A percentile compares a stretch with the other conserved stretches of the same genome.
These are phyloP conservation scores for Sorex fumeus DNA, from an alignment of 2,113 vertebrate genomes.

Conservation along the genomic window DNA sequence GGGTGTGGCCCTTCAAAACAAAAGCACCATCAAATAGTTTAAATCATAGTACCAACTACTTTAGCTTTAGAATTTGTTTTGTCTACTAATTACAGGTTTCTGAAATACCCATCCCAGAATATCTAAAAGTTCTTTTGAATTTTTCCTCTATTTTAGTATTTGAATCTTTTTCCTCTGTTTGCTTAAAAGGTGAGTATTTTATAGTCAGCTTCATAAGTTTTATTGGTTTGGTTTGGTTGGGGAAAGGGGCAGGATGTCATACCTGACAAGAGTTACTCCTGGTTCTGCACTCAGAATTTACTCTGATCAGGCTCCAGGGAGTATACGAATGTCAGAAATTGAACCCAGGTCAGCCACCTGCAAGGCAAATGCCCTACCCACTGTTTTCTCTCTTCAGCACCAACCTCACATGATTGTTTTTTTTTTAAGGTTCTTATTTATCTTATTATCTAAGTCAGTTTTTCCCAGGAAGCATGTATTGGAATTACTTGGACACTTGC, in stretches of 20 bases:
- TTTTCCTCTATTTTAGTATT: background rate
- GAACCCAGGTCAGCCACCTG: no score
- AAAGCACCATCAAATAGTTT: background rate
- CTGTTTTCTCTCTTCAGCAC: no score
- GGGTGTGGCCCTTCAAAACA: no score
- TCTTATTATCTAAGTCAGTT: background rate
- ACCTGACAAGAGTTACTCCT: no score
- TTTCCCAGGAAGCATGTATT: background rate
- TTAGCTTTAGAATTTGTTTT: constrained; percentile 47
- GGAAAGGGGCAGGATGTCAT: no score
- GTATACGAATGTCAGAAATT: no score
- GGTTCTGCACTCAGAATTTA: no score
- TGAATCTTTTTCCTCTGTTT: constrained; percentile 34
- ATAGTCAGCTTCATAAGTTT: background rate
- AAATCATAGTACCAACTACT: background rate
- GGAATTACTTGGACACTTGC: constrained; percentile 19
- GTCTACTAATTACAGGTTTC: background rate
- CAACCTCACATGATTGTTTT: no score
- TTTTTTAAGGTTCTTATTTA: no score
- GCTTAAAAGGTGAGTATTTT: constrained; percentile 35
- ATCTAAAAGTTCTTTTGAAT: constrained; percentile 4
- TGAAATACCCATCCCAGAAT: background rate
- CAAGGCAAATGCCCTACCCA: no score
- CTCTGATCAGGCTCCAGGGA: no score
- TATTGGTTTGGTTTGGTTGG: no score